Evolutionary conservation across 1,140 invertebrate species (phyloP), one percentile per base, ranked within the genome.

Genomic region (Tetraneura akinire): DNA sequence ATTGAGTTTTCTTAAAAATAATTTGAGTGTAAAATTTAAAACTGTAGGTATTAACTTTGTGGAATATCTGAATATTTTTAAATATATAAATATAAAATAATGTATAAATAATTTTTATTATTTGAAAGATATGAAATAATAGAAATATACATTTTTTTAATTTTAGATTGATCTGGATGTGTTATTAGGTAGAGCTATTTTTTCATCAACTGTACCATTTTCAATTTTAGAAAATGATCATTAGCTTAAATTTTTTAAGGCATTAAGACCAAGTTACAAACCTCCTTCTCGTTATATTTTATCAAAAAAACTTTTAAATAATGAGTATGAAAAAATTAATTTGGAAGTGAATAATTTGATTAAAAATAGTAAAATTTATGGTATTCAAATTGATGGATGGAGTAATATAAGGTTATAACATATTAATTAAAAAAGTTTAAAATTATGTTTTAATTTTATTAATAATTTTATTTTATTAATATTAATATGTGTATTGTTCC

Each of bases 321-420:
- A 55, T 55, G 53, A 55, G n/a, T 55, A 55, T 55, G 53, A 55
- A 55, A 55, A n/a, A 55, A 55, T 55, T 55, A 55, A 10, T 23
- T 55, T 1, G n/a, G n/a, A 55, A 11, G 53, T 55, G n/a, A 55
- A 55, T n/a, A 55, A 55, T 55, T 1, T 21, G 9, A 55, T 55
- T 55, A 55, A 55, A 55, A 21, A 55, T 10, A 21, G n/a, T 21
- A 55, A 55, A 11, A n/a, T 55, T 55, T 21, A 21, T 55, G 53
- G 53, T 0, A 55, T 55, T 55, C 53, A 55, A 55, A 55, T 21
- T 55, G 53, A 55, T 55, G 53, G 53, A 21, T 55, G 53, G 53
- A 55, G 21, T 55, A 55, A 55, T 55, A 55, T 55, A 55, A 55
- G 53, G n/a, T 55, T 55, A 21, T n/a, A n/a, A n/a, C n/a, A n/a